Percentiles rank a stretch among this genome's conserved stretches.
Evolutionary conservation across 1,140 invertebrate genomes (phyloP).

Genomic region (Euwallacea similis): DNA sequence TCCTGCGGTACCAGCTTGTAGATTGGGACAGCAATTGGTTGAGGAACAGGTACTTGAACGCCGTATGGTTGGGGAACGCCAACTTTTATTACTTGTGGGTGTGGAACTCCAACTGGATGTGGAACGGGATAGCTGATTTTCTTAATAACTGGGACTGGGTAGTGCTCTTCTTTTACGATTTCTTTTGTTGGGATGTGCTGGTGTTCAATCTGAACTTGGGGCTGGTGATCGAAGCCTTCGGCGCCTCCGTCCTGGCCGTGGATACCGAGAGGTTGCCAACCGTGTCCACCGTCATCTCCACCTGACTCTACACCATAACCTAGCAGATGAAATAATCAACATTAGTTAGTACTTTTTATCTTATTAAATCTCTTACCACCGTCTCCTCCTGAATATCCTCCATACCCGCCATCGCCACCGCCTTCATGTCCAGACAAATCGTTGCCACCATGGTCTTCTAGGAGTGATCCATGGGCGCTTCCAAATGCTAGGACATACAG

Average conservation of each 20-base stretch:
- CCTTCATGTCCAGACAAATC: slow-evolving; percentile 35
- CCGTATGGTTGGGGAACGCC: slow-evolving; percentile 75
- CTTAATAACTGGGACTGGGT: slow-evolving; percentile 71
- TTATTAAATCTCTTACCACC: slow-evolving; percentile 1
- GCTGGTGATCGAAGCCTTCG: slow-evolving; percentile 43
- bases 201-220: slow-evolving; percentile 48
- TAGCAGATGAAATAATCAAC: background rate
- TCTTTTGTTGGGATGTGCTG: slow-evolving; percentile 57
- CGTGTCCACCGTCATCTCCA: slow-evolving; percentile 41
- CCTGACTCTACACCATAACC: slow-evolving; percentile 35
- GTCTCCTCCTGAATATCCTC: slow-evolving; percentile 17
- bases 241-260: slow-evolving; percentile 30
- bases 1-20: slow-evolving; percentile 65
- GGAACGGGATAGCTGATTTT: slow-evolving; percentile 74
- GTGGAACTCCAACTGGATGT: slow-evolving; percentile 70
- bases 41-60: slow-evolving; percentile 69
- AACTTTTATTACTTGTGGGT: slow-evolving; percentile 71
- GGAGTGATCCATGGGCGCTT: slow-evolving; percentile 39
- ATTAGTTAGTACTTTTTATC: background rate
- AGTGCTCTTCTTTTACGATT: slow-evolving; percentile 65
- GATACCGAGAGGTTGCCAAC: slow-evolving; percentile 36
- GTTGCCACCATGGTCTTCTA: slow-evolving; percentile 39
- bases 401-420: slow-evolving; percentile 23
- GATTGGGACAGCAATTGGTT: slow-evolving; percentile 72
- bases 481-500: slow-evolving; percentile 39